Conservation (phyloP, 2,797 vertebrate genomes). For the Borostomias antarcticus region DNA sequence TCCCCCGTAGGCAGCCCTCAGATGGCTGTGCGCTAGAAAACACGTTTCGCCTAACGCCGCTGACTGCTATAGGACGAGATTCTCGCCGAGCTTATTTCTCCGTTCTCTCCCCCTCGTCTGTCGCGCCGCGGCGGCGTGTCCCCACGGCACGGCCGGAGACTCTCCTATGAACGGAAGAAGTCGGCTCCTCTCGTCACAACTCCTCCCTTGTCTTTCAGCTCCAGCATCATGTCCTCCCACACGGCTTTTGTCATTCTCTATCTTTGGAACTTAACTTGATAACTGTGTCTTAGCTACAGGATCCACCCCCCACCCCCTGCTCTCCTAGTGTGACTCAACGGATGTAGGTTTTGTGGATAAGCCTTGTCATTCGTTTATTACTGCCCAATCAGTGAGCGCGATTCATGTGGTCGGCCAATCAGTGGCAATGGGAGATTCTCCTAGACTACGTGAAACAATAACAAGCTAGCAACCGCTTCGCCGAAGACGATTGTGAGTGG, state of each 20-base stretch:
- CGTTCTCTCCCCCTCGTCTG: neutral
- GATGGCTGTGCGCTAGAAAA: constrained; percentile 42
- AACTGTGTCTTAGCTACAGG: neutral
- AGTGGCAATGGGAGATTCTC: too few relatives aligned
- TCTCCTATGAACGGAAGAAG: constrained; percentile 28
- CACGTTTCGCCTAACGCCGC: neutral
- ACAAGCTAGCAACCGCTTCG: too few relatives aligned
- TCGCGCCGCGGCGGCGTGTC: neutral
- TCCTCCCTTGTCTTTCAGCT: neutral
- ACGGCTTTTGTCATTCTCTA: neutral
- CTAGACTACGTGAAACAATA: too few relatives aligned
- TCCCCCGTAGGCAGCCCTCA: constrained; percentile 56
- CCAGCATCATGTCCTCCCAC: neutral
- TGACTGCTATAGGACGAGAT: neutral
- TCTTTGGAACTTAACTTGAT: too few relatives aligned
- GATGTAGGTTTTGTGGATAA: too few relatives aligned
- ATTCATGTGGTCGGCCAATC: too few relatives aligned
- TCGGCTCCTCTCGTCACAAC: constrained; percentile 14
- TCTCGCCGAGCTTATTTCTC: constrained; percentile 8
- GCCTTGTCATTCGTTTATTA: too few relatives aligned
- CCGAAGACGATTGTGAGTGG: too few relatives aligned
- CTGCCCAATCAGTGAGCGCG: too few relatives aligned
- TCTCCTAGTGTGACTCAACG: too few relatives aligned
- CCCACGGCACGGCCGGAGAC: constrained; percentile 10
- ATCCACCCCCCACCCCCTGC: neutral